Evolutionary conservation across 2,797 vertebrate genomes (phyloP), one percentile per base, ranked within the genome.

Genomic region (Gymnopithys bicolor): DNA sequence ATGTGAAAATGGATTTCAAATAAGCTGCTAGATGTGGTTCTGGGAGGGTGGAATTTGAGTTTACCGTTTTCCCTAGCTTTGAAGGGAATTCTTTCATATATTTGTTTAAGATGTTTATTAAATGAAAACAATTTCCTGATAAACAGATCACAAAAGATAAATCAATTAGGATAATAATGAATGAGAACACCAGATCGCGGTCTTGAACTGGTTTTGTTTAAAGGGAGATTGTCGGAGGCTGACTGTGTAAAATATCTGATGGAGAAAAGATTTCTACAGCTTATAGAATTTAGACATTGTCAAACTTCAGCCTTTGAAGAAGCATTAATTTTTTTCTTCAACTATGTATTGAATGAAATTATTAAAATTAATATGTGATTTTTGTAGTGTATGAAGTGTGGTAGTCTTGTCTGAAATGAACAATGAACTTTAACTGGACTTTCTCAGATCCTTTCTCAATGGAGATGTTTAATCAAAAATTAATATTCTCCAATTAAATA

Each of bases 1-100:
- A 96, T 94, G 91, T 14, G 71, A 95, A 94, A 95, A 93, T 87
- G 75, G 82, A 78, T 95, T 95, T 93, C 12, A 80, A 32, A 93
- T 93, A 66, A 80, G 90, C 84, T 90, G 62, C 84, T 91, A 69
- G 55, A 90, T 92, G 66, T 73, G 41, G 55, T 86, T 96, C 91
- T 95, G 68, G 67, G 55, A 87, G 78, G 14, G 27, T 68, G 86
- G 91, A 92, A 94, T 96, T 92, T 93, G 80, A 75, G 89, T 89
- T 90, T 82, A 76, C 64, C 45, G 16, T 89, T 94, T 87, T 66
- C 43, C 58, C 66, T 85, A 52, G 60, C 66, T 91, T 95, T 69
- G 71, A 87, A 83, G 74, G 63, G 63, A 82, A 87, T 95, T 78
- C 41, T 84, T 86, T 32, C 4, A 1, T 96, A 59, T 52, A 81